Percentiles rank a stretch among this genome's conserved stretches.
phyloP scores from a whole-genome alignment of 2,888 invertebrate species.

The Philaethria dido region DNA sequence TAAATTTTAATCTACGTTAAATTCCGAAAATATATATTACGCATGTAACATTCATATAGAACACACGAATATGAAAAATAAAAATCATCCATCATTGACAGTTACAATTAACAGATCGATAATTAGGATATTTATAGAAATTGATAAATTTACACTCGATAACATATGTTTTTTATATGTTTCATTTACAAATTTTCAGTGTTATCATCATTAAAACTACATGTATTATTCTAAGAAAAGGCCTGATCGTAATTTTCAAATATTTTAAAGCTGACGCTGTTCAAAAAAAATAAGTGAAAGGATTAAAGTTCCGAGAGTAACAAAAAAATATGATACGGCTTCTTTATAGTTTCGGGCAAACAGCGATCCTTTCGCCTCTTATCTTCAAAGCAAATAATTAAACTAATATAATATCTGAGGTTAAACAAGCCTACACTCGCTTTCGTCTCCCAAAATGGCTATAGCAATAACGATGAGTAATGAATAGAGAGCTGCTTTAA shows the following conservation, averaged over 20 bases:
- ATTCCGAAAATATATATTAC: too few species aligned
- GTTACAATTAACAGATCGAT: not conserved
- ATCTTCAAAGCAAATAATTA: slow-evolving; percentile 58
- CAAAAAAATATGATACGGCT: slow-evolving; percentile 6
- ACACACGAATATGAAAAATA: not conserved
- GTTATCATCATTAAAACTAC: not conserved
- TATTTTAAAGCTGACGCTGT: not conserved
- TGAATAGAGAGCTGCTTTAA: slow-evolving; percentile 83
- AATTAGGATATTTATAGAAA: not conserved
- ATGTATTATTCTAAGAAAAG: too few species aligned
- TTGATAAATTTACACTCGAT: not conserved
- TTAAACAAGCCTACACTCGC: slow-evolving; percentile 74
- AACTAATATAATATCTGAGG: slow-evolving; percentile 52
- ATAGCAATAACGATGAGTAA: slow-evolving; percentile 83
- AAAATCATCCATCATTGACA: not conserved
- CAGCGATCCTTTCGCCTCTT: slow-evolving; percentile 47
- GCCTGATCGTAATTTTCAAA: not conserved
- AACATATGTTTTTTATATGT: too few species aligned
- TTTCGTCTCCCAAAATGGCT: slow-evolving; percentile 79
- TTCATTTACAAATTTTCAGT: too few species aligned
- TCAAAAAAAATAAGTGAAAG: slow-evolving; percentile 31
- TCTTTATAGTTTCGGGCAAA: slow-evolving; percentile 14
- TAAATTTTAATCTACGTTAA: not conserved
- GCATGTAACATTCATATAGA: too few species aligned
- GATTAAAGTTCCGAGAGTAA: slow-evolving; percentile 6